A percentile compares a stretch with the other conserved stretches of the same genome.
phyloP scores from a whole-genome alignment of 2,888 invertebrate genomes.

The Pantelozetes paolii region DNA sequence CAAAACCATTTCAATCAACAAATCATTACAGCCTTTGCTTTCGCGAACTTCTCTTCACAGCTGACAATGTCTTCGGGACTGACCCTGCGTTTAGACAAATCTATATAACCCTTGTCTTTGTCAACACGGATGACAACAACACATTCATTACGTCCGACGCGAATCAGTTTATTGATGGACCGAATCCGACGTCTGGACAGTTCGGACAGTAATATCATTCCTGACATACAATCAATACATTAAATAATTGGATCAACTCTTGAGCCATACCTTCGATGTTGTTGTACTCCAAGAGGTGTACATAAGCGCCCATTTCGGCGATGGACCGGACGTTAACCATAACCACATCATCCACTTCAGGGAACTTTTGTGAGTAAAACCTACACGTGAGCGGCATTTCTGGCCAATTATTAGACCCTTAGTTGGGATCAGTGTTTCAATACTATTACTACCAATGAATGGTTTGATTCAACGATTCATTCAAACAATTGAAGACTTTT shows the following conservation, averaged over 20 bases:
- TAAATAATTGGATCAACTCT: not conserved
- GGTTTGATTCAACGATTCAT: too few relatives aligned
- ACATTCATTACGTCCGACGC: conserved; percentile 97
- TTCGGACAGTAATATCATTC: conserved; percentile 82
- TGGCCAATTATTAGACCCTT: not conserved
- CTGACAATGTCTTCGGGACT: conserved; percentile 96
- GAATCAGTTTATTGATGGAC: conserved; percentile 97
- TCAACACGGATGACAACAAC: conserved; percentile 98
- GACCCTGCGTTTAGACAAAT: conserved; percentile 96
- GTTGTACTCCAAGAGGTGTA: conserved; percentile 94
- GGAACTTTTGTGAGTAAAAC: conserved; percentile 95
- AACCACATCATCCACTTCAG: conserved; percentile 98
- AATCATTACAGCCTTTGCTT: conserved; percentile 80
- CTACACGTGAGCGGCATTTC: conserved; percentile 77
- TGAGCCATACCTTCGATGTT: conserved; percentile 75
- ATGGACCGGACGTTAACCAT: conserved; percentile 97
- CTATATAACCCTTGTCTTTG: conserved; percentile 99
- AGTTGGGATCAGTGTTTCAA: not conserved
- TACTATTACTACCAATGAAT: not conserved
- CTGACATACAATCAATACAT: conserved; percentile 62
- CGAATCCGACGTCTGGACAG: conserved; percentile 96
- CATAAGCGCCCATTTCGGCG: conserved; percentile 99
- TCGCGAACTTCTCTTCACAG: conserved; percentile 96
- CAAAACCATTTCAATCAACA: not conserved
- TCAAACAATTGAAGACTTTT: not conserved